phyloP scores from a whole-genome alignment of 2,797 vertebrate genomes.

The Enteromius radiatus region DNA sequence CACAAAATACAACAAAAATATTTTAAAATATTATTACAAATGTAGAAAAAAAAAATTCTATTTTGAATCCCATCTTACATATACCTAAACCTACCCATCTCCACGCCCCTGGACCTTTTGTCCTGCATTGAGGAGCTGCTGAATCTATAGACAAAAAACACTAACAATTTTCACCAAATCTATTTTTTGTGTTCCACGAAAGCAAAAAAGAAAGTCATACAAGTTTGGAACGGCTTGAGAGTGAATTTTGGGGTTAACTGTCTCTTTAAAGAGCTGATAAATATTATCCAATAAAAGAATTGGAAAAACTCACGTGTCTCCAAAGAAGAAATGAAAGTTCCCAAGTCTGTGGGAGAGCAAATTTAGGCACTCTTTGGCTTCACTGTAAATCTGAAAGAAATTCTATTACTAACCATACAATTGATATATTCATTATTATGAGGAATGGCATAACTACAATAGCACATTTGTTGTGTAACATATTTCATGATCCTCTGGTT shows the following conservation, averaged over 20 bases:
- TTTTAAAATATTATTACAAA: neutral
- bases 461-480: slow-evolving; percentile 18
- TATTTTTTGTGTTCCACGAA: neutral
- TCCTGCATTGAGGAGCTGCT: no score
- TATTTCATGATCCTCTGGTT: slow-evolving; percentile 10
- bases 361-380: slow-evolving; percentile 98
- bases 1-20: neutral
- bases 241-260: neutral
- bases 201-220: neutral
- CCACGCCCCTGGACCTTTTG: neutral
- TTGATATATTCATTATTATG: neutral
- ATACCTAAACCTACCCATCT: neutral
- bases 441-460: neutral
- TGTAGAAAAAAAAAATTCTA: no score
- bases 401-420: slow-evolving; percentile 12
- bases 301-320: slow-evolving; percentile 86
- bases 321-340: slow-evolving; percentile 91
- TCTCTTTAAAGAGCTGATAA: neutral
- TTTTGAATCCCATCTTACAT: no score
- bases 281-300: neutral
- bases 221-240: neutral
- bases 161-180: neutral
- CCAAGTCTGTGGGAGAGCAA: slow-evolving; percentile 94
- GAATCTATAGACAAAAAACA: neutral
- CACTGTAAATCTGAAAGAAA: slow-evolving; percentile 89